Base-by-base conservation (phyloP, 2,113 vertebrate species). In the Pongo pygmaeus region DNA sequence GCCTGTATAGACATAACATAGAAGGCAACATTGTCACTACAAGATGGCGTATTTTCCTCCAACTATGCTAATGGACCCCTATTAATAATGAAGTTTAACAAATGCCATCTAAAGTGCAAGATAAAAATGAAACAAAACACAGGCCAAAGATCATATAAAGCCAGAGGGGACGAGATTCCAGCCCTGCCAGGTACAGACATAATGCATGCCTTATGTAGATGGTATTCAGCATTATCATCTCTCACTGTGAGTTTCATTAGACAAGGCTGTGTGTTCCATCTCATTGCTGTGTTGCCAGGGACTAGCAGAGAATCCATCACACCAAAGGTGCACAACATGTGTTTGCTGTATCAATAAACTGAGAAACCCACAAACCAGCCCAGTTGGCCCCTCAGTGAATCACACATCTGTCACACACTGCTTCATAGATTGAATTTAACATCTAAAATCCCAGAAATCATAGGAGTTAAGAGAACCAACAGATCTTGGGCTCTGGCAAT, bases 71-170 rank as follows among this genome's bases (percentile, higher is more conserved):
- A 35, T 2, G 18, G 61, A 38, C 5, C 16, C 57, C 70, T 0
- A 2, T 57, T 55, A 79, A 83, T 52, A 87, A 46, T 5, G 5
- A 18, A 61, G 6, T 48, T 93, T 61, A 95, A 89, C 38, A 75
- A 91, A 85, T 3, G 13, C 1, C 74, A 91, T 32, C 2, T 40
- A 57, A 32, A 20, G 13, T 20, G 17, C 38, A 89, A 86, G 72
- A 40, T 79, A 84, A 27, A 77, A 94, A 84, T n/a, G 46, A 84
- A 89, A 90, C 11, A 87, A 83, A 96, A 61, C 43, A 52, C n/a
- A 50, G 32, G 64, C 27, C 22, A 46, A 78, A 59, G 38, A 48
- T 38, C 35, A 30, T 6, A 2, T 25, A 83, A 61, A 1, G 22
- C 93, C 67, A 72, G 43, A 79, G 69, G 46, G 38, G 35, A 55